A percentile compares a stretch with the other conserved stretches of the same genome.
Conservation (phyloP, 2,888 invertebrate species). For the Fabriciana adippe region DNA sequence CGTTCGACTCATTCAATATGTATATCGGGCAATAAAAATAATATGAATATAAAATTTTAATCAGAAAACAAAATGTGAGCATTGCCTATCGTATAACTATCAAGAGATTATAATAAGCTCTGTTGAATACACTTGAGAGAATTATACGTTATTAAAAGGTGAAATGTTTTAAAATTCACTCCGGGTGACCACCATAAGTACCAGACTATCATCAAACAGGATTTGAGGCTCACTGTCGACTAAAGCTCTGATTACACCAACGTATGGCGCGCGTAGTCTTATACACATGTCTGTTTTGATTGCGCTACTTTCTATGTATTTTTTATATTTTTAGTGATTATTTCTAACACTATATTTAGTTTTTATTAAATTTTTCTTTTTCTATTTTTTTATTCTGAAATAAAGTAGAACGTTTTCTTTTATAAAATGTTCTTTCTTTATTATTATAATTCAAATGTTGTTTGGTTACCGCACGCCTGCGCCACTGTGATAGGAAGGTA, state of each 20-base stretch:
- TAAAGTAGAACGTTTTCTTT: too few relatives aligned
- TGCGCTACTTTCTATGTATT: conserved; percentile 4
- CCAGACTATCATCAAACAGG: conserved; percentile 59
- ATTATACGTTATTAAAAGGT: conserved; percentile 49
- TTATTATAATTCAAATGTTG: conserved; percentile 41
- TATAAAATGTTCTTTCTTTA: too few relatives aligned
- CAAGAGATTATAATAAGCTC: conserved; percentile 47
- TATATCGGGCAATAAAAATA: conserved; percentile 26
- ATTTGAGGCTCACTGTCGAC: conserved; percentile 50
- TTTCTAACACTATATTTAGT: too few relatives aligned
- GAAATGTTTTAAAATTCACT: conserved; percentile 67
- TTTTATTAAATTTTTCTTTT: too few relatives aligned
- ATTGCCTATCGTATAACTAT: conserved; percentile 45
- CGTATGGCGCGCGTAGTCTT: conserved; percentile 10
- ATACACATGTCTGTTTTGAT: conserved; percentile 7
- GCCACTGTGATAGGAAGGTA: conserved; percentile 36
- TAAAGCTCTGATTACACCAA: conserved; percentile 18
- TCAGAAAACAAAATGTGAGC: conserved; percentile 58
- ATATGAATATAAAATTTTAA: conserved; percentile 58
- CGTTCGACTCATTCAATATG: conserved; percentile 1
- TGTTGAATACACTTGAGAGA: conserved; percentile 44
- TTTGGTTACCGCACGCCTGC: conserved; percentile 2
- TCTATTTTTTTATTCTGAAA: too few relatives aligned
- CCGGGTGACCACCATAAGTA: conserved; percentile 58
- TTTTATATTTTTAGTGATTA: background rate